Evolutionary conservation across 53 echinoderm and acorn worm species (phyloP).

Genomic region (Henricia sp.): DNA sequence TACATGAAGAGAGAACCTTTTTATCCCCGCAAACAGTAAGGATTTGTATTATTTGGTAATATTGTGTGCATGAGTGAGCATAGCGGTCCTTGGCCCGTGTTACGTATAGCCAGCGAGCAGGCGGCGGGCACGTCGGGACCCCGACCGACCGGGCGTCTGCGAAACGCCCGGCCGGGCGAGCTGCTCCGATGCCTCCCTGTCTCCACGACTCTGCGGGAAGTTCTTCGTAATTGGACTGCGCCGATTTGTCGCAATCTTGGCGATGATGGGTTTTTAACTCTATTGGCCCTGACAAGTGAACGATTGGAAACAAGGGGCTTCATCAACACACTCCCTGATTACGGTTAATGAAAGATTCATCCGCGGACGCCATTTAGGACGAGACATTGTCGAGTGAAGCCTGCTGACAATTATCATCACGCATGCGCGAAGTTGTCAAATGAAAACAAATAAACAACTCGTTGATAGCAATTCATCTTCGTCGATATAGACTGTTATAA

Average conservation of each 20-base stretch:
- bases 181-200: not conserved
- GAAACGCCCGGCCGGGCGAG: conserved; percentile 2
- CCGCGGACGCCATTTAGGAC: too few species aligned
- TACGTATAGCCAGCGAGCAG: not conserved
- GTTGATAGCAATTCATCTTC: too few species aligned
- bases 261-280: conserved; percentile 17
- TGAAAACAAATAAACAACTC: too few species aligned
- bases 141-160: not conserved
- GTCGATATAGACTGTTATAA: too few species aligned
- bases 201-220: conserved; percentile 25
- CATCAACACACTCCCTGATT: conserved; percentile 19
- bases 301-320: conserved; percentile 42
- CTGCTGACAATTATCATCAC: too few species aligned
- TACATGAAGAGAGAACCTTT: conserved; percentile 9
- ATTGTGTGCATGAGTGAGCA: conserved; percentile 41
- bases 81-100: conserved; percentile 46
- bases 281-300: conserved; percentile 51
- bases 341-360: conserved; percentile 20
- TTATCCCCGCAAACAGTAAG: conserved; percentile 8
- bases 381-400: too few species aligned
- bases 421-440: too few species aligned
- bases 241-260: conserved; percentile 5
- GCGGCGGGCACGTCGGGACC: not conserved
- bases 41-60: conserved; percentile 7
- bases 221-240: conserved; percentile 44